Conservation (phyloP, 2,888 invertebrate species). For the Leucoptera coffeella region DNA sequence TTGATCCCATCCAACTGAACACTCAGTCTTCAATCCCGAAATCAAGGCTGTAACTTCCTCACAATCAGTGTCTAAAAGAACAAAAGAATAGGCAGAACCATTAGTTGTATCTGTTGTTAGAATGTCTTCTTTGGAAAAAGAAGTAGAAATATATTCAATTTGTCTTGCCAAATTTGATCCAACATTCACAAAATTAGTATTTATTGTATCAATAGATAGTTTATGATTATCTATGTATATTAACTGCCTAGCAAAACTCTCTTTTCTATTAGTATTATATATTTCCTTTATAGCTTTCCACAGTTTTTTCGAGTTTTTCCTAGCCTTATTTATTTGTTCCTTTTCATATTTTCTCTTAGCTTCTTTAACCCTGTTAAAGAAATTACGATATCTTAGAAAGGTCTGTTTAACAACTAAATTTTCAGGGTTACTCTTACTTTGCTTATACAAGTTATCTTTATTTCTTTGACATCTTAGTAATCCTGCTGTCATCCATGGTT, state of each 20-base stretch:
- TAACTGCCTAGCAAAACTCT: neutral
- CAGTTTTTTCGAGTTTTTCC: neutral
- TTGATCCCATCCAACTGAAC: neutral
- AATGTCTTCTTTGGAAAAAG: neutral
- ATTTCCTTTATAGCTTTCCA: neutral
- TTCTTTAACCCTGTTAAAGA: slow-evolving; percentile 2
- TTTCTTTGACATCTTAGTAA: neutral
- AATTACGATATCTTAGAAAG: slow-evolving; percentile 6
- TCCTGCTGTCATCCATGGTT: neutral
- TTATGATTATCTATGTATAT: neutral
- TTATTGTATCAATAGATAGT: neutral
- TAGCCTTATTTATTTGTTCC: neutral
- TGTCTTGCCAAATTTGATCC: neutral
- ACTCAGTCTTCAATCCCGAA: neutral
- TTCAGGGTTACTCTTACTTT: neutral
- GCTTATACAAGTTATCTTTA: neutral
- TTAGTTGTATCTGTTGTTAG: neutral
- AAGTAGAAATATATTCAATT: neutral
- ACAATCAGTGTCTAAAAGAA: neutral
- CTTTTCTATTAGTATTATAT: neutral
- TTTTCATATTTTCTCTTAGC: neutral
- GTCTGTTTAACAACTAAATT: neutral
- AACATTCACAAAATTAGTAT: neutral
- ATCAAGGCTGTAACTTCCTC: neutral
- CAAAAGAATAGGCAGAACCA: neutral